Conservation (phyloP, 2,888 invertebrate species). For the Plutella xylostella region DNA sequence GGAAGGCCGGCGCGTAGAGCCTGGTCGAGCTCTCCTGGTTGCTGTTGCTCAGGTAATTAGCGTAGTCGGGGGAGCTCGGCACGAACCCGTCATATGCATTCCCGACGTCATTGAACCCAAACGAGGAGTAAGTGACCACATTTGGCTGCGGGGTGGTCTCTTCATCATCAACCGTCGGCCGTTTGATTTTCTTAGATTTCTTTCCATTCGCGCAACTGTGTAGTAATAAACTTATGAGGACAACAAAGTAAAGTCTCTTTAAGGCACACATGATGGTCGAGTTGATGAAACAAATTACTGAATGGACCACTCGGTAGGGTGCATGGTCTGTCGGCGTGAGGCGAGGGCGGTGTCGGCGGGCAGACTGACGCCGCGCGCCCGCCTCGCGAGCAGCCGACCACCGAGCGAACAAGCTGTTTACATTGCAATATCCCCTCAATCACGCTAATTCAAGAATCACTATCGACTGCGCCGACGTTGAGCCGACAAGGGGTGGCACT, state of each 20-base stretch:
- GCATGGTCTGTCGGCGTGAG: conserved; percentile 51
- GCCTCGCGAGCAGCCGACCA: conserved; percentile 2
- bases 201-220: conserved; percentile 31
- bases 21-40: conserved; percentile 44
- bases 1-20: conserved; percentile 52
- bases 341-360: conserved; percentile 39
- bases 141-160: conserved; percentile 40
- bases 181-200: conserved; percentile 40
- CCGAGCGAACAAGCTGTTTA: background rate
- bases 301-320: conserved; percentile 33
- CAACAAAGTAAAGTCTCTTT: conserved; percentile 4
- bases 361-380: conserved; percentile 32
- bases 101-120: conserved; percentile 57
- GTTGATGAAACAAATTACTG: conserved; percentile 24
- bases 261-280: conserved; percentile 35
- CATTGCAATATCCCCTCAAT: no score
- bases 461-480: background rate
- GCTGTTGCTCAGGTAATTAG: conserved; percentile 33
- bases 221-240: conserved; percentile 33
- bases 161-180: conserved; percentile 33
- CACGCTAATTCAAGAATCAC: background rate
- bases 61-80: conserved; percentile 53
- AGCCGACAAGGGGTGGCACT: conserved; percentile 3
- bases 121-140: conserved; percentile 57
- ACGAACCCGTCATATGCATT: conserved; percentile 46